Evolutionary conservation across 2,797 vertebrate species (phyloP).

Genomic region (Carapus acus): DNA sequence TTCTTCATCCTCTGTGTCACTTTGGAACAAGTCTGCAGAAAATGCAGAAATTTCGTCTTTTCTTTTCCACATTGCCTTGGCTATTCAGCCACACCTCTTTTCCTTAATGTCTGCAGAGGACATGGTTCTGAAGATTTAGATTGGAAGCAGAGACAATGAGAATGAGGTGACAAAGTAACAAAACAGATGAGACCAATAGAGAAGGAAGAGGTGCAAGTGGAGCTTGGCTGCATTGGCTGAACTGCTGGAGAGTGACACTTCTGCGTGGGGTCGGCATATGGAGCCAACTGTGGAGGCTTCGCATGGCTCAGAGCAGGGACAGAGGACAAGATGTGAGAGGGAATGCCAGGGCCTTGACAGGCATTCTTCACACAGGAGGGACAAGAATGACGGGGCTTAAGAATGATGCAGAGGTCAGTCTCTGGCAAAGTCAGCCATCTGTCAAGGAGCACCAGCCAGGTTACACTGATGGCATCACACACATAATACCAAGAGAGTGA

Average conservation of each 20-base stretch:
- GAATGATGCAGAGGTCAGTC: constrained; percentile 63
- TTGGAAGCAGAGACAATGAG: constrained; percentile 36
- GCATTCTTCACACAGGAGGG: constrained; percentile 39
- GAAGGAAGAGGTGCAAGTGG: constrained; percentile 15
- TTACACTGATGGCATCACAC: too few relatives aligned
- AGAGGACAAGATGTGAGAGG: constrained; percentile 34
- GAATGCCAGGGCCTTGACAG: constrained; percentile 45
- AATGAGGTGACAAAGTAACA: constrained; percentile 15
- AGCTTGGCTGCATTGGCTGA: constrained; percentile 29
- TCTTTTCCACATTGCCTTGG: constrained; percentile 50
- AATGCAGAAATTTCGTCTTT: constrained; percentile 65
- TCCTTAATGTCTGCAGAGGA: constrained; percentile 59
- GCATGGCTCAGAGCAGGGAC: constrained; percentile 9
- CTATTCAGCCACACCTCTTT: constrained; percentile 56
- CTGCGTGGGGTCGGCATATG: constrained; percentile 57
- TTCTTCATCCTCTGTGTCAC: too few relatives aligned
- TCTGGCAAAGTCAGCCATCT: constrained; percentile 61
- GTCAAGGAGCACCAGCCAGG: constrained; percentile 42
- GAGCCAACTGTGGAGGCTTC: constrained; percentile 49
- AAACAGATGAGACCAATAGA: constrained; percentile 22
- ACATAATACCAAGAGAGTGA: too few relatives aligned
- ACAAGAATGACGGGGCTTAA: constrained; percentile 41
- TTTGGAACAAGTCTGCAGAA: too few relatives aligned
- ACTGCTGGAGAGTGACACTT: constrained; percentile 47
- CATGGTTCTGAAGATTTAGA: constrained; percentile 48